A percentile compares a stretch with the other conserved stretches of the same genome.
phyloP scores from a whole-genome alignment of 2,797 vertebrate genomes.

The Sebastes iracundus region DNA sequence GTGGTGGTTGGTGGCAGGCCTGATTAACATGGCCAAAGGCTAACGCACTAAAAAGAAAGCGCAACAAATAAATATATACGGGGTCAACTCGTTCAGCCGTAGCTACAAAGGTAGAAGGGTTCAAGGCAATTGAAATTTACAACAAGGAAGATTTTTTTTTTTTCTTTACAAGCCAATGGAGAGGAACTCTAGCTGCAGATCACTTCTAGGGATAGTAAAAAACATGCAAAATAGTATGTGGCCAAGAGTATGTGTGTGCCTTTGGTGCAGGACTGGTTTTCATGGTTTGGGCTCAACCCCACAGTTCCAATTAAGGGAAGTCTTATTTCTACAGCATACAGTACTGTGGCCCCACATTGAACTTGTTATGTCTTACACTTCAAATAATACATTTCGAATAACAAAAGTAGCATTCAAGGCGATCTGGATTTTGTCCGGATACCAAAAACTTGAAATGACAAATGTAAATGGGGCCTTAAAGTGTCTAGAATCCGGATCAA shows the following conservation, averaged over 20 bases:
- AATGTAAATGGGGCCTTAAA: not conserved
- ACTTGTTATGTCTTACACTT: not conserved
- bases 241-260: not conserved
- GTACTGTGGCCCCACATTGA: not conserved
- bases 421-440: not conserved
- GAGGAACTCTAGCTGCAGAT: conserved; percentile 32
- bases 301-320: not conserved
- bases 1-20: not conserved
- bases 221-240: not conserved
- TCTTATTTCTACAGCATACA: not conserved
- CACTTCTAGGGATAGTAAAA: conserved; percentile 30
- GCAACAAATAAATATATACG: conserved; percentile 66
- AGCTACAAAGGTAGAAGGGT: conserved; percentile 50
- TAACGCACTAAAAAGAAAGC: conserved; percentile 60
- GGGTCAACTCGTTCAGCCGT: conserved; percentile 54
- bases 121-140: conserved; percentile 44
- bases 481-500: too few relatives aligned
- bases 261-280: conserved; percentile 20
- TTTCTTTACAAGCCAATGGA: not conserved
- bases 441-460: not conserved
- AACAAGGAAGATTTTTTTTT: conserved; percentile 22
- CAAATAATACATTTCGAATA: too few relatives aligned
- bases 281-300: conserved; percentile 4
- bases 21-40: conserved; percentile 74
- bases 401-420: not conserved